Conservation (phyloP, 2,797 vertebrate species). For the Vespertilio murinus region DNA sequence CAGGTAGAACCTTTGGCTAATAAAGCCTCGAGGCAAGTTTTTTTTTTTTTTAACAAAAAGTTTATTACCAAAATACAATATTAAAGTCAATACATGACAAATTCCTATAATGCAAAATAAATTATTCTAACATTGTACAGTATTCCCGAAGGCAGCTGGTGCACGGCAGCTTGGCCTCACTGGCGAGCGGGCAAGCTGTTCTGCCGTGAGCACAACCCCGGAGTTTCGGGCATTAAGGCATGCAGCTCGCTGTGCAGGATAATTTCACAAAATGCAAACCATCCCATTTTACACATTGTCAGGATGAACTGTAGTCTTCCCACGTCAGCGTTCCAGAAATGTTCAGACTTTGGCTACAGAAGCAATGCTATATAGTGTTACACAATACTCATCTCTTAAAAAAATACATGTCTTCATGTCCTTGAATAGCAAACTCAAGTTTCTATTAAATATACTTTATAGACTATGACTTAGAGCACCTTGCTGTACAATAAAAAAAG, state of each 20-base stretch:
- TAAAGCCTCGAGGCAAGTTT: slow-evolving; percentile 69
- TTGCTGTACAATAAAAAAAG: slow-evolving; percentile 85
- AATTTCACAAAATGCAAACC: slow-evolving; percentile 84
- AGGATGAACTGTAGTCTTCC: slow-evolving; percentile 81
- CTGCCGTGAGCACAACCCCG: slow-evolving; percentile 80
- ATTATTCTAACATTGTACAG: slow-evolving; percentile 92
- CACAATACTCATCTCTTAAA: slow-evolving; percentile 85
- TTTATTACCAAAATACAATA: slow-evolving; percentile 99
- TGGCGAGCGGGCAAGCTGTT: slow-evolving; percentile 79
- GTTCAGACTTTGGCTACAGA: slow-evolving; percentile 88
- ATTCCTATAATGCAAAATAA: slow-evolving; percentile 93
- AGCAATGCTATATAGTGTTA: slow-evolving; percentile 87
- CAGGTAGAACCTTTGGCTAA: neutral
- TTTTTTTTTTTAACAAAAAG: slow-evolving; percentile 85
- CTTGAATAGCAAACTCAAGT: slow-evolving; percentile 88
- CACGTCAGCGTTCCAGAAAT: slow-evolving; percentile 84
- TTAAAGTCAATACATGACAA: slow-evolving; percentile 93
- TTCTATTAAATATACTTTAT: slow-evolving; percentile 88
- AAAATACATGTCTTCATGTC: slow-evolving; percentile 87
- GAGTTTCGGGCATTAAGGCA: slow-evolving; percentile 88
- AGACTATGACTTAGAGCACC: slow-evolving; percentile 87
- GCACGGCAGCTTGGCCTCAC: slow-evolving; percentile 84
- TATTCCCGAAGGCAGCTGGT: slow-evolving; percentile 86
- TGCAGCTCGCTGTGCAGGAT: slow-evolving; percentile 84
- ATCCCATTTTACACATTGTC: slow-evolving; percentile 80